Conservation (phyloP, 2,797 vertebrate genomes). For the Enteromius thamalakanensis region DNA sequence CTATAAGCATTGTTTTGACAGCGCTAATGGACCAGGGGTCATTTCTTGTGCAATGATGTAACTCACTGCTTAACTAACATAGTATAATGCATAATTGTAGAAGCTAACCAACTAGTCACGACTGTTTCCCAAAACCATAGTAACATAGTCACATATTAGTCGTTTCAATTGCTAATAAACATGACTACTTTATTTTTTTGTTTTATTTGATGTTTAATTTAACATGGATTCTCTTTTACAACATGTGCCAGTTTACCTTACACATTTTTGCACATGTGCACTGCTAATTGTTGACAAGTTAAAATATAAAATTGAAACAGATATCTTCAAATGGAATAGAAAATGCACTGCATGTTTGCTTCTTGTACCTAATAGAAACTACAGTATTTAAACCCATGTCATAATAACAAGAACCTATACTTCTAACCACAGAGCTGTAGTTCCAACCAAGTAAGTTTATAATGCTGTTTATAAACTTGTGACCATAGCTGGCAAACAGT, state of each 20-base stretch:
- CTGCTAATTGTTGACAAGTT: not conserved
- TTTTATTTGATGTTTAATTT: not conserved
- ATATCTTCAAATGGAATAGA: too few species aligned
- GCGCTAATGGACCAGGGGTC: not conserved
- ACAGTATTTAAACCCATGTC: not conserved
- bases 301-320: not conserved
- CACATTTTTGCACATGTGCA: not conserved
- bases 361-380: too few species aligned
- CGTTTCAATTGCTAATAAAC: not conserved
- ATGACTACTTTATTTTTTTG: too few species aligned
- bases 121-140: not conserved
- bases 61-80: not conserved
- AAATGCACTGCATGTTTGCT: too few species aligned
- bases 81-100: not conserved
- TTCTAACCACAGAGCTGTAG: not conserved
- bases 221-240: not conserved
- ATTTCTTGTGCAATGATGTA: not conserved
- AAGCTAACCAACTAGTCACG: not conserved
- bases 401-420: not conserved
- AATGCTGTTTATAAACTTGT: not conserved
- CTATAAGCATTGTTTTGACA: not conserved
- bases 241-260: not conserved
- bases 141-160: not conserved
- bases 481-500: not conserved
- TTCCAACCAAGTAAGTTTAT: not conserved